Base-by-base conservation (phyloP, 2,797 vertebrate genomes). In the Carapus acus region DNA sequence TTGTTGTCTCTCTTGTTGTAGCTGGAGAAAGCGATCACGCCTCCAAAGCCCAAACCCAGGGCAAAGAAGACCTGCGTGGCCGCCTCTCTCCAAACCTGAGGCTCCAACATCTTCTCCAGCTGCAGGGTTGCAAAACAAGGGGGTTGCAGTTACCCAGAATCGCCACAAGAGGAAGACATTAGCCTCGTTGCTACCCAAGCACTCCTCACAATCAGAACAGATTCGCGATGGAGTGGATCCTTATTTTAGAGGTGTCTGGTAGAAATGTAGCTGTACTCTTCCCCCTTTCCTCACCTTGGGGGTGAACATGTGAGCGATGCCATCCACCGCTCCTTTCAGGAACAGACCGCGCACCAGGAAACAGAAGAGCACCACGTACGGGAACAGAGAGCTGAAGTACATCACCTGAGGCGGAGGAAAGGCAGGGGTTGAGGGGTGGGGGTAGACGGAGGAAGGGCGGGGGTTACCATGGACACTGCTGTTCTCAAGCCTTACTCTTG, bases 361-460 rank as follows among this genome's bases (percentile, higher is more conserved):
- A 77, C 96, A 99, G 80, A 96, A 89, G 17, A 99, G 90, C 62
- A 99, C 96, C 83, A 95, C 77, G 0, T 99, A 99, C 0, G 96
- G 96, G 83, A 99, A 99, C 54, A 99, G 92, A 3, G 96, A 99
- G 84, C 96, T 99, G 89, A 99, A 98, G 81, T 98, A 99, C 96
- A 99, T 98, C 86, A 99, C 96, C 96, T 99, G 53, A 8, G 49
- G 47, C 51, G 16, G 29, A 69, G 68, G 50, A 58, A 37, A 71
- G 44, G 54, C 57, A 54, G 49, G 19, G 51, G 60, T 38, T 55
- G 24, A 54, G 50, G 21, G 60, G 34, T 39, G 29, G 27, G 41
- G 20, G 43, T 33, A 8, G 43, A 42, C n/a, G 20, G 24, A 46
- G 16, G 20, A 16, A 37, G 38, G 62, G 22, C 55, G 9, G 9